Percentiles rank a stretch among this genome's conserved stretches.
phyloP scores from a whole-genome alignment of 1,140 invertebrate genomes.

The Drosophila virilis region DNA sequence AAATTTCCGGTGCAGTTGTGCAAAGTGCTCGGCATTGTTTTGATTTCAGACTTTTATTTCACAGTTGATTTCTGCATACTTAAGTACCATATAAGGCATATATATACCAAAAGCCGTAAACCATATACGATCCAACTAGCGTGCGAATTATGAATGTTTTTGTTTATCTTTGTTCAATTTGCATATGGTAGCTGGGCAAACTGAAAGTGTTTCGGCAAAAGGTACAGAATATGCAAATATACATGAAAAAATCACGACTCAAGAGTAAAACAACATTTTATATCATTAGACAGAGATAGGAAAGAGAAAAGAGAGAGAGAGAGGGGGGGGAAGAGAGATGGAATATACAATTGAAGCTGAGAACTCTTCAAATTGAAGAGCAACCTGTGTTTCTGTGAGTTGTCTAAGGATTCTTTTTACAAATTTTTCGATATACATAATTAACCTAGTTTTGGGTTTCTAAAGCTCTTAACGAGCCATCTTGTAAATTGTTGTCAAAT shows the following conservation, averaged over 20 bases:
- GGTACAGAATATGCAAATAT: neutral
- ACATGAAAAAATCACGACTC: neutral
- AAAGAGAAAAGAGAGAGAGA: neutral
- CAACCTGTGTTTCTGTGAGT: too few species aligned
- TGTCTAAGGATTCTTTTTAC: too few species aligned
- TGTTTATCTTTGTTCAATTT: conserved; percentile 28
- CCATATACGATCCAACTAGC: conserved; percentile 16
- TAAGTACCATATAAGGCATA: conserved; percentile 6
- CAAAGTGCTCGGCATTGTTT: conserved; percentile 48
- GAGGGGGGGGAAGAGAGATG: neutral
- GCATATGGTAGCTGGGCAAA: conserved; percentile 35
- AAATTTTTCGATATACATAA: neutral
- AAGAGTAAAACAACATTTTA: neutral
- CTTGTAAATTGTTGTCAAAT: neutral
- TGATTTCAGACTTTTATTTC: conserved; percentile 32
- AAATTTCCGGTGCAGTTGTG: conserved; percentile 47
- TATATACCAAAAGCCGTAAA: neutral
- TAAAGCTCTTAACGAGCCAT: neutral
- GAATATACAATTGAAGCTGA: too few species aligned
- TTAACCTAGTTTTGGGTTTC: neutral
- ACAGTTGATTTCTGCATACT: conserved; percentile 37
- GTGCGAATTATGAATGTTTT: conserved; percentile 42
- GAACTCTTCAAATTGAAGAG: too few species aligned
- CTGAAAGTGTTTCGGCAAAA: conserved; percentile 15
- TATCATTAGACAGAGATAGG: conserved; percentile 4